Conservation (phyloP, 2,888 invertebrate species). For the Cepaea hortensis region DNA sequence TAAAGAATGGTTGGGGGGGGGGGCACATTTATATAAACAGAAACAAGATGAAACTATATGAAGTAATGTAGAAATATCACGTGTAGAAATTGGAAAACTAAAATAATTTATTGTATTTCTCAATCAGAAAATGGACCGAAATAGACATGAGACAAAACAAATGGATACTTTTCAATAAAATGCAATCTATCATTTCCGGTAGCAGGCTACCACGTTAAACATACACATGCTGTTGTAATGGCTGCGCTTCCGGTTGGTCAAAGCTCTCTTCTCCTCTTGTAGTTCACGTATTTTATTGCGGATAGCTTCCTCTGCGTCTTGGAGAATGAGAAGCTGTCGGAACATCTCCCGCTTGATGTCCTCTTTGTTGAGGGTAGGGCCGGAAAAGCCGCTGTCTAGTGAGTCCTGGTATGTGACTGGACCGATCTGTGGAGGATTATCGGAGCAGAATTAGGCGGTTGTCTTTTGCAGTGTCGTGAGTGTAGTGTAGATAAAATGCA, state of each 20-base stretch:
- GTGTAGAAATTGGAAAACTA: background rate
- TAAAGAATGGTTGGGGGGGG: too few relatives aligned
- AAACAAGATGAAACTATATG: too few relatives aligned
- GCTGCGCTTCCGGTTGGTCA: slow-evolving; percentile 46
- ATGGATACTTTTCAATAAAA: too few relatives aligned
- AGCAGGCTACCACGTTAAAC: slow-evolving; percentile 51
- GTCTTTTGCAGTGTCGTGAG: too few relatives aligned
- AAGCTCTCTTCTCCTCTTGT: slow-evolving; percentile 43
- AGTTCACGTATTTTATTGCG: slow-evolving; percentile 37
- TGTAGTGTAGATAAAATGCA: background rate
- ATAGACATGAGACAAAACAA: too few relatives aligned
- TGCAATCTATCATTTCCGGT: slow-evolving; percentile 19
- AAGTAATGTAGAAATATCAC: too few relatives aligned
- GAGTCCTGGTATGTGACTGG: background rate
- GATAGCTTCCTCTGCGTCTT: slow-evolving; percentile 46
- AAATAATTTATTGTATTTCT: background rate
- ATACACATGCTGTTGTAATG: slow-evolving; percentile 50
- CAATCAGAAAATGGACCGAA: too few relatives aligned
- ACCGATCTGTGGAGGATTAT: background rate
- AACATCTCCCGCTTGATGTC: slow-evolving; percentile 32
- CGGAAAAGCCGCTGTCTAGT: background rate
- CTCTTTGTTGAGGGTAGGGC: slow-evolving; percentile 11
- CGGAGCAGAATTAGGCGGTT: background rate
- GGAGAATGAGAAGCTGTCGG: slow-evolving; percentile 42
- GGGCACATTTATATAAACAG: too few relatives aligned